These are phyloP conservation scores for Buceros bicornis DNA, from an alignment of 2,797 vertebrate genomes.

Conservation along the genomic window DNA sequence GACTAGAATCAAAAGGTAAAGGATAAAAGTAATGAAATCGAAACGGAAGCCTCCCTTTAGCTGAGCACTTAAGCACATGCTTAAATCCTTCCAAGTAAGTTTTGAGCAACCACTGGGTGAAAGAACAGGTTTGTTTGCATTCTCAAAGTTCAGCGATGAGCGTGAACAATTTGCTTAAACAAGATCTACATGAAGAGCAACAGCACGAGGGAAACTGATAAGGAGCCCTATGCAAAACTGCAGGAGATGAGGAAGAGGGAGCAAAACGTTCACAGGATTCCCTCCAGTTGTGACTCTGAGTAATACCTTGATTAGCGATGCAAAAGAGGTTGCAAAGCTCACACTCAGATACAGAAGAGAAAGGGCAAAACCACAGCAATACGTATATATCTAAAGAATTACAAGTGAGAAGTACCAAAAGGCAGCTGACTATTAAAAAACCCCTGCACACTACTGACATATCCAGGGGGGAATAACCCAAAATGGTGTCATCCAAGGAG, in stretches of 20 bases:
- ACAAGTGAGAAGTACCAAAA: neutral
- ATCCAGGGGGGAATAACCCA: neutral
- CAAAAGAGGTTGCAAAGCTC: neutral
- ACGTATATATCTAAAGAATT: neutral
- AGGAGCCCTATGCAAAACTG: neutral
- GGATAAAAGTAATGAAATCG: neutral
- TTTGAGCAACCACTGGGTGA: neutral
- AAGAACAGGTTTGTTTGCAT: neutral
- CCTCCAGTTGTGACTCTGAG: neutral
- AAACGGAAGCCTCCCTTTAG: constrained; percentile 26
- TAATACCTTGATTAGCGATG: constrained; percentile 2
- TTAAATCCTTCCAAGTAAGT: constrained; percentile 21
- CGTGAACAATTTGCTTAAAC: neutral
- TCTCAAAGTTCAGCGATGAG: neutral
- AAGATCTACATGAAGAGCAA: neutral
- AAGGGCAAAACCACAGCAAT: neutral
- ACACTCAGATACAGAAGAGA: neutral
- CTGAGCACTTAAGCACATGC: neutral
- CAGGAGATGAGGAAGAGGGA: neutral
- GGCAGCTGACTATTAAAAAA: neutral
- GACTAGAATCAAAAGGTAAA: constrained; percentile 43
- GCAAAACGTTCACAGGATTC: neutral
- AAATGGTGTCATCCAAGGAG: neutral
- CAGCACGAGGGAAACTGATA: neutral
- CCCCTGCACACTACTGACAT: neutral